Percentiles rank a stretch among this genome's conserved stretches.
phyloP scores from a whole-genome alignment of 2,888 invertebrate genomes.

The Dichetophora obliterata region DNA sequence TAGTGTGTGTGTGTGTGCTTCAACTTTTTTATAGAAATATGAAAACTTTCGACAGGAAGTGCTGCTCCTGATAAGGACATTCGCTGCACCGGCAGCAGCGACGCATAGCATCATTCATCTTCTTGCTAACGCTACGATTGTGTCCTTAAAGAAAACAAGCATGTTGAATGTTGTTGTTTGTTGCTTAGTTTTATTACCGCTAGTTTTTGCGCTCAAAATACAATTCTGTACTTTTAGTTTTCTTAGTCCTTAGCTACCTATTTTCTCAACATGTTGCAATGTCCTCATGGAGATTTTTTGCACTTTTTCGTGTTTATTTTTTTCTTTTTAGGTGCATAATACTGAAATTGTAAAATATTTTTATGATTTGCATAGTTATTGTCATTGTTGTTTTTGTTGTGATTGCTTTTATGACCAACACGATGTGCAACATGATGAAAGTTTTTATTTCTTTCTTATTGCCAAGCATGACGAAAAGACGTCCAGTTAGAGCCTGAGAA shows the following conservation, averaged over 20 bases:
- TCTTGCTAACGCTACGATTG: conserved; percentile 15
- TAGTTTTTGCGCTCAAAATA: too few relatives aligned
- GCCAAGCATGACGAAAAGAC: too few relatives aligned
- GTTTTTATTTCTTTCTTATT: too few relatives aligned
- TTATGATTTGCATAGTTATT: conserved; percentile 5
- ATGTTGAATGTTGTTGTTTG: background rate
- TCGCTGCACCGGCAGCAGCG: conserved; percentile 36
- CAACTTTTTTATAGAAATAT: conserved; percentile 55
- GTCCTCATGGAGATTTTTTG: background rate
- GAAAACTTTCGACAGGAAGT: conserved; percentile 70
- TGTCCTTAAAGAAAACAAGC: conserved; percentile 2
- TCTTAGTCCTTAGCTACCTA: background rate
- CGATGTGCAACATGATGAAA: too few relatives aligned
- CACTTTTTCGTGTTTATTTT: background rate
- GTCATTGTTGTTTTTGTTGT: background rate
- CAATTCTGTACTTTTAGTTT: background rate
- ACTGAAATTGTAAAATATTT: background rate
- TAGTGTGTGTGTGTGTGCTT: background rate
- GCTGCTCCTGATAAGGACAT: conserved; percentile 68
- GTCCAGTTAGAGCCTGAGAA: too few relatives aligned
- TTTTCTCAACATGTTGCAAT: background rate
- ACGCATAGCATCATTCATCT: conserved; percentile 16
- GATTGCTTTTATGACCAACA: too few relatives aligned
- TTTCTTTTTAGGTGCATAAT: background rate
- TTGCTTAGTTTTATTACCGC: too few relatives aligned